phyloP scores from a whole-genome alignment of 2,888 invertebrate species.

The Calameuta idolon region DNA sequence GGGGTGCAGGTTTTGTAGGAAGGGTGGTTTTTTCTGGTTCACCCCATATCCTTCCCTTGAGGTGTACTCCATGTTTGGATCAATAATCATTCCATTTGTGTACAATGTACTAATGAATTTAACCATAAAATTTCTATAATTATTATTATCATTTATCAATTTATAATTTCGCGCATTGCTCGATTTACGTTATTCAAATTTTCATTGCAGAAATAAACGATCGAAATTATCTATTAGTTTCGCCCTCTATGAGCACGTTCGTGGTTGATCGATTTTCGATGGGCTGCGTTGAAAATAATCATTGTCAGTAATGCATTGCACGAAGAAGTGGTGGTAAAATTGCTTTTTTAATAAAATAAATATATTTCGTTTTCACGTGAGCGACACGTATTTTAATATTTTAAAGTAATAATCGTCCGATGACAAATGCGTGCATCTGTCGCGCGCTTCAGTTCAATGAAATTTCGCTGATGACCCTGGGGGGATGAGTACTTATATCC shows the following conservation, averaged over 20 bases:
- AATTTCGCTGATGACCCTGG: conserved; percentile 19
- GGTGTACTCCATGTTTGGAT: background rate
- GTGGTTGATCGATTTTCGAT: no score
- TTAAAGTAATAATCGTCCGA: background rate
- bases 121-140: no score
- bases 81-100: background rate
- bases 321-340: background rate
- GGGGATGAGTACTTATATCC: background rate
- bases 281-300: no score
- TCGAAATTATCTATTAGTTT: no score
- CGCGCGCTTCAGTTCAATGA: conserved; percentile 4
- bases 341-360: background rate
- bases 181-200: no score
- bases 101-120: background rate
- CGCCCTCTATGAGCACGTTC: no score
- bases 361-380: background rate
- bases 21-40: background rate
- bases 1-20: background rate
- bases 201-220: no score
- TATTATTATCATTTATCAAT: no score
- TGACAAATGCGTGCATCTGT: background rate
- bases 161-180: no score
- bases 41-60: background rate
- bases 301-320: no score
- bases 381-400: background rate